Conservation (phyloP, 2,113 vertebrate genomes). For the Spizaetus ornatus region DNA sequence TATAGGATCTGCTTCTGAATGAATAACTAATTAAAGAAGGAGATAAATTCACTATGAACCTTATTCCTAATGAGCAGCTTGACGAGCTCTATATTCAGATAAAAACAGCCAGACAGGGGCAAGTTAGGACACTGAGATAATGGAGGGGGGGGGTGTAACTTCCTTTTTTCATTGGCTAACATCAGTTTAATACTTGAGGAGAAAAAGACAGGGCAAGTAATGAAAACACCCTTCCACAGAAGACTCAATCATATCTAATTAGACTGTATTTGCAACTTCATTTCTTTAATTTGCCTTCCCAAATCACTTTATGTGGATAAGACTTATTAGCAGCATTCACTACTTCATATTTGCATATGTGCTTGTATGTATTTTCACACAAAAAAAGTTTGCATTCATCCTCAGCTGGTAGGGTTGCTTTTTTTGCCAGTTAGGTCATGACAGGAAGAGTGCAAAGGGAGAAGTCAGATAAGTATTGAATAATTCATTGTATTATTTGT, state of each 20-base stretch:
- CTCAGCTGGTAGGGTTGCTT: background rate
- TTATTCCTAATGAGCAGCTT: constrained; percentile 9
- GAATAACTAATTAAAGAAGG: constrained; percentile 40
- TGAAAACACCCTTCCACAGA: background rate
- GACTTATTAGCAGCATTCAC: background rate
- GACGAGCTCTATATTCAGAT: background rate
- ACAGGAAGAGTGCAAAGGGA: background rate
- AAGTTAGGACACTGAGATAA: constrained; percentile 12
- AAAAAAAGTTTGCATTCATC: background rate
- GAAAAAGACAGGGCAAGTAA: background rate
- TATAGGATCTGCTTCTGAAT: background rate
- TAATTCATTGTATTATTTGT: constrained; percentile 6
- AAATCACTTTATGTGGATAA: background rate
- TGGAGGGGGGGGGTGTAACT: background rate
- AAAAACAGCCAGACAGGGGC: background rate
- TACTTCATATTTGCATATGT: background rate
- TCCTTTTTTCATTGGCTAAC: background rate
- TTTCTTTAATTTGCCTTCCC: constrained; percentile 5
- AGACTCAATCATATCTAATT: constrained; percentile 10
- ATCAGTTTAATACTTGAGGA: background rate
- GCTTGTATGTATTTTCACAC: background rate
- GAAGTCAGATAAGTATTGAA: background rate
- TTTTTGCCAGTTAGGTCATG: background rate
- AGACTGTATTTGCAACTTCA: background rate
- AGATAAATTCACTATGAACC: constrained; percentile 2